Evolutionary conservation across 2,113 vertebrate species (phyloP).

Genomic region (Strigops habroptila): DNA sequence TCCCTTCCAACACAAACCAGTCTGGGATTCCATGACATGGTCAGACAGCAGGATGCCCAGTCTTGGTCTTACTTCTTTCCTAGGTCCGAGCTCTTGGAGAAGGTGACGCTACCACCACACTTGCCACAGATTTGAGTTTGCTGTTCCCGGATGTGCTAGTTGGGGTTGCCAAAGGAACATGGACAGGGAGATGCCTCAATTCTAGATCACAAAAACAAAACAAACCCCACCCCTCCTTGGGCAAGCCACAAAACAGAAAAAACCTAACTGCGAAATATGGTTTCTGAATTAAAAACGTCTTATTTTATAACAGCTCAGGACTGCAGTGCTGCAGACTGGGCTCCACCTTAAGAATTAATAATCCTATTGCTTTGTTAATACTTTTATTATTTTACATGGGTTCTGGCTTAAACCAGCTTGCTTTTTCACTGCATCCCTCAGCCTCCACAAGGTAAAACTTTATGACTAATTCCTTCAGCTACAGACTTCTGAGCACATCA

Average conservation of each 20-base stretch:
- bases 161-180: background rate
- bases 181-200: background rate
- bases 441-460: background rate
- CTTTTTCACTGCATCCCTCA: background rate
- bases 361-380: background rate
- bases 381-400: background rate
- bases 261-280: background rate
- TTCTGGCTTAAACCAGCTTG: background rate
- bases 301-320: background rate
- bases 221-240: background rate
- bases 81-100: background rate
- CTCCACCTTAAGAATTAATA: background rate
- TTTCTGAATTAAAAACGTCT: background rate
- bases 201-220: background rate
- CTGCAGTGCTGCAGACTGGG: background rate
- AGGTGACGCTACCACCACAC: background rate
- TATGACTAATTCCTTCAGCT: conserved; percentile 28
- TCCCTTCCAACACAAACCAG: background rate
- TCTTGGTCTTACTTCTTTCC: background rate
- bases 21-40: background rate
- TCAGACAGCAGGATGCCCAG: background rate
- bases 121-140: background rate
- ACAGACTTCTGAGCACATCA: conserved; percentile 3
- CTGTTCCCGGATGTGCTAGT: no score
- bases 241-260: background rate